Evolutionary conservation across 2,888 invertebrate species (phyloP), one percentile per base, ranked within the genome.

Genomic region (Dione vanillae): DNA sequence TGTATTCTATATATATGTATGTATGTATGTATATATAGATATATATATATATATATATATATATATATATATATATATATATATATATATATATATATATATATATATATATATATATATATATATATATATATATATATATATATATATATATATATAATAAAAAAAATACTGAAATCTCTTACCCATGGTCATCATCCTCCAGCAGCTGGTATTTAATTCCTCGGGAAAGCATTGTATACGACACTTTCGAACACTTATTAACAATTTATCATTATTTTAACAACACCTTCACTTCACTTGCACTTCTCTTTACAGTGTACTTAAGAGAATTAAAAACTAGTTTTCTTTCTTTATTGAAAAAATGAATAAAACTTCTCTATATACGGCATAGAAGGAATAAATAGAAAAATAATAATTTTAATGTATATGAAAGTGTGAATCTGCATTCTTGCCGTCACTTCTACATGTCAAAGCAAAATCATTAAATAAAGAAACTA

Each of bases 201-300:
- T 89, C 89, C 81, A 91, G 71, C 65, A 84, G 82, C 76, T 86
- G 84, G 70, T 91, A 90, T 74, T 90, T 91, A 37, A 90, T 76
- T 1, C 85, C 83, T 64, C 88, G 79, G 5, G 89, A 87, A 80
- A 85, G 76, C 85, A 83, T 90, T 71, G 74, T 80, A 72, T 73
- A n/a, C 1, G 56, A 81, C 77, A 59, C 79, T 77, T 82, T 76
- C 76, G 67, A 43, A 11, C 54, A 71, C 76, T 77, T 77, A 19
- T 16, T 11, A 19, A 49, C 56, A 67, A 61, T 35, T 66, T 43
- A 35, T 40, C 70, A 70, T 69, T 20, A 56, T 72, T 37, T 3
- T 54, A 14, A 16, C 9, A n/a, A 54, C 54, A 54, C 54, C 37
- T 9, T 51, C 62, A 71, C 67, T 68, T 5, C 54, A 54, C 54